Percentiles rank a stretch among this genome's conserved stretches.
phyloP scores from a whole-genome alignment of 2,888 invertebrate species.

The Poecilobothrus nobilitatus region DNA sequence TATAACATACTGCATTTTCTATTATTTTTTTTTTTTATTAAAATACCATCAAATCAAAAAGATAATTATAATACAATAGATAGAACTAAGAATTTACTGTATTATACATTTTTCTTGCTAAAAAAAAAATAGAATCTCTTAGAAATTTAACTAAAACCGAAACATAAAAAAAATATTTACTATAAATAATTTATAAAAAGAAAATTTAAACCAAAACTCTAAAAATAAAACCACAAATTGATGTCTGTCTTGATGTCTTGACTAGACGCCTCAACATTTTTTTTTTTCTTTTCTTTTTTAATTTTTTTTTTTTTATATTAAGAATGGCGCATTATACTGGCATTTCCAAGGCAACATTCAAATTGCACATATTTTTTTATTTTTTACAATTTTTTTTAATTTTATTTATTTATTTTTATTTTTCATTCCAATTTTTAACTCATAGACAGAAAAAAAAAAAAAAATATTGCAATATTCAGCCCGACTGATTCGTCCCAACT shows the following conservation, averaged over 20 bases:
- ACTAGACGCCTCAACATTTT: background rate
- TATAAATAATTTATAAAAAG: background rate
- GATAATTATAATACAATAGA: too few relatives aligned
- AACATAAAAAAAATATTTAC: background rate
- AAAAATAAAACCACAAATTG: conserved; percentile 2
- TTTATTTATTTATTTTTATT: background rate
- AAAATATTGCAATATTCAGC: too few relatives aligned
- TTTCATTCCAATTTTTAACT: too few relatives aligned
- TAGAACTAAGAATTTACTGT: too few relatives aligned
- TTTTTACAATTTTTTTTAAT: background rate
- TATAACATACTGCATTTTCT: too few relatives aligned
- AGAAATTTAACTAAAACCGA: background rate
- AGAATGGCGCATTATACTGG: background rate
- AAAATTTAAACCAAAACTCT: background rate
- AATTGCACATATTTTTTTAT: background rate
- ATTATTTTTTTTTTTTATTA: too few relatives aligned
- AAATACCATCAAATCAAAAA: too few relatives aligned
- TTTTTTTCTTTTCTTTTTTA: background rate
- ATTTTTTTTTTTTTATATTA: background rate
- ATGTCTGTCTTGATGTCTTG: conserved; percentile 1
- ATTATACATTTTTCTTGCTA: too few relatives aligned
- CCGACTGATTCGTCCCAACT: too few relatives aligned
- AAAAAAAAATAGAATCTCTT: background rate
- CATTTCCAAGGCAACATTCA: background rate
- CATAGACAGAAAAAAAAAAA: too few relatives aligned